Percentiles rank a stretch among this genome's conserved stretches.
phyloP scores from a whole-genome alignment of 2,888 invertebrate genomes.

The Standfussiana lucernea region DNA sequence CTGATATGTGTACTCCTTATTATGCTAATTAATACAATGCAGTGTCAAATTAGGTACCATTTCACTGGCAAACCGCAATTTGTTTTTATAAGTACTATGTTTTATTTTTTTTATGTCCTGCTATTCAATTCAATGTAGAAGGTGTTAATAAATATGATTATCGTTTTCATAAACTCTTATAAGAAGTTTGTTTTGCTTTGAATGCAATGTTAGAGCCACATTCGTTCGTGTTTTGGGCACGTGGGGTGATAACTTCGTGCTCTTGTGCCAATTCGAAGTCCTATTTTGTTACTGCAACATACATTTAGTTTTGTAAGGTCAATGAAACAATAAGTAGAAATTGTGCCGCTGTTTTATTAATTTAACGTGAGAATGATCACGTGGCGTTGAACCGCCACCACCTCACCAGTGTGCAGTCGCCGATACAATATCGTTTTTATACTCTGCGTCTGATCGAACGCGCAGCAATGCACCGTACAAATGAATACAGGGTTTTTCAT shows the following conservation, averaged over 20 bases:
- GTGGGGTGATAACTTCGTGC: not conserved
- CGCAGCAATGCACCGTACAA: slow-evolving; percentile 86
- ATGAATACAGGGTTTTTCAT: slow-evolving; percentile 88
- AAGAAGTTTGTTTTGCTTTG: slow-evolving; percentile 44
- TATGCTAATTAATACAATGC: slow-evolving; percentile 62
- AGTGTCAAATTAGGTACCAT: slow-evolving; percentile 46
- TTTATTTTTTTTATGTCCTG: slow-evolving; percentile 55
- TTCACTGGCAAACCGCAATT: slow-evolving; percentile 52
- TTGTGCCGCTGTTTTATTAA: slow-evolving; percentile 12
- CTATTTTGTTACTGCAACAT: not conserved
- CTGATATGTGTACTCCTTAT: slow-evolving; percentile 44
- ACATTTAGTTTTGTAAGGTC: not conserved
- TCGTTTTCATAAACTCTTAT: slow-evolving; percentile 60
- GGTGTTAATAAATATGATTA: slow-evolving; percentile 63
- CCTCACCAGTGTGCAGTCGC: slow-evolving; percentile 44
- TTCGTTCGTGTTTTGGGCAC: not conserved
- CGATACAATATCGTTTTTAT: slow-evolving; percentile 64
- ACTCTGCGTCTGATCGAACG: slow-evolving; percentile 71
- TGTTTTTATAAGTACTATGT: slow-evolving; percentile 58
- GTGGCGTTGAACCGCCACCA: slow-evolving; percentile 37
- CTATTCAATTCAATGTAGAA: slow-evolving; percentile 61
- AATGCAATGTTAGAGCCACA: not conserved
- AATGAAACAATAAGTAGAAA: slow-evolving; percentile 38
- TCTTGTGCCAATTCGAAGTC: not conserved
- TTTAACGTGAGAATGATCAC: slow-evolving; percentile 52